Percentiles rank a stretch among this genome's conserved stretches.
Conservation (phyloP, 2,113 vertebrate genomes). For the Cygnus buccinator region DNA sequence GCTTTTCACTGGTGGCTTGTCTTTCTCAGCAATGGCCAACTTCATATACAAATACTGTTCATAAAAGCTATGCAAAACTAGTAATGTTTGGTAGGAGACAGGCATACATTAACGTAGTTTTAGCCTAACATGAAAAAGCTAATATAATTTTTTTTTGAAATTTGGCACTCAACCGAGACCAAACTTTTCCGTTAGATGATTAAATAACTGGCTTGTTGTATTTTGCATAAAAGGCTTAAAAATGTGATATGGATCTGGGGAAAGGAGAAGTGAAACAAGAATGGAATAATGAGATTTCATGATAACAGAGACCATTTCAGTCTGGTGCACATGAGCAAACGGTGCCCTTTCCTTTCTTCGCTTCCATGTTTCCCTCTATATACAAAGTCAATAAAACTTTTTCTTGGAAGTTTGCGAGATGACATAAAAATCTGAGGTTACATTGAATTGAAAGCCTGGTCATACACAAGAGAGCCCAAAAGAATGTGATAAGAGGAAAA, state of each 20-base stretch:
- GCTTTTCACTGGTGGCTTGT: background rate
- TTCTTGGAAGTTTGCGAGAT: background rate
- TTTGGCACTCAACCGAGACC: background rate
- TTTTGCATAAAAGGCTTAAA: conserved; percentile 54
- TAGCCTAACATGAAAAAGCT: background rate
- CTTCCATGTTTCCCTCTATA: background rate
- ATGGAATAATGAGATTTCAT: conserved; percentile 24
- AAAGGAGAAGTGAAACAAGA: conserved; percentile 67
- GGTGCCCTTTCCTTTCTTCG: background rate
- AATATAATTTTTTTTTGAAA: background rate
- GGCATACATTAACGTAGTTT: background rate
- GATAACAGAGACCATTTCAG: background rate
- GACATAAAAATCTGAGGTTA: background rate
- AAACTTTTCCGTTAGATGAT: conserved; percentile 41
- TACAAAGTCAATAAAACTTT: background rate
- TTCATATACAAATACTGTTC: background rate
- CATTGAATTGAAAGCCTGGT: background rate
- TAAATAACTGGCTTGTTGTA: background rate
- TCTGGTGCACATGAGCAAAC: background rate
- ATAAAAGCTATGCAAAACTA: background rate
- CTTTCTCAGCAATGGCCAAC: background rate
- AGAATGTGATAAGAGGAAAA: background rate
- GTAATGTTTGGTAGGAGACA: background rate
- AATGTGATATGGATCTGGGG: background rate
- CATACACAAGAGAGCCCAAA: background rate